Conservation (phyloP, 2,797 vertebrate genomes). For the Rhinella marina region DNA sequence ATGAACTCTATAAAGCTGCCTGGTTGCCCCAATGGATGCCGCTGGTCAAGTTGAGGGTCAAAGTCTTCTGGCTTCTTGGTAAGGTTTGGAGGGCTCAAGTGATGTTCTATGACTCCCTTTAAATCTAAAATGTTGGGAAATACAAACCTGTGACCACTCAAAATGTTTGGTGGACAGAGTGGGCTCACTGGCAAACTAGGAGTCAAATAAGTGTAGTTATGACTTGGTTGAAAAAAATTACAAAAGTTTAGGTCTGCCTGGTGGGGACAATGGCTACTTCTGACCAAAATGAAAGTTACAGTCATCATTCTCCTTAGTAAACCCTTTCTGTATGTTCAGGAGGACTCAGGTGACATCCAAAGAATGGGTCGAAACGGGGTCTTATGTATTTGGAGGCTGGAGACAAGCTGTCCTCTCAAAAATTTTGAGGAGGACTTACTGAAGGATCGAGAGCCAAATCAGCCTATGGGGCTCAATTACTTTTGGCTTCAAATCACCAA, state of each 20-base stretch:
- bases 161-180: not conserved
- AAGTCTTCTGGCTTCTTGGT: not conserved
- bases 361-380: not conserved
- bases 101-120: not conserved
- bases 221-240: not conserved
- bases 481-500: not conserved
- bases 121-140: not conserved
- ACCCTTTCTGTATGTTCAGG: not conserved
- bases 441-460: not conserved
- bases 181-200: not conserved
- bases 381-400: not conserved
- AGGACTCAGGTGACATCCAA: not conserved
- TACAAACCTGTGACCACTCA: not conserved
- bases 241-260: not conserved
- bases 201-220: not conserved
- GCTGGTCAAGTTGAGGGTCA: not conserved
- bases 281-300: not conserved
- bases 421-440: not conserved
- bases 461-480: not conserved
- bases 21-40: not conserved
- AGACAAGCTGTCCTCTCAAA: not conserved
- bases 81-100: not conserved
- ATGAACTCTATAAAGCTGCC: not conserved
- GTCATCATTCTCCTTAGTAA: not conserved
- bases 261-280: not conserved